Base-by-base conservation (phyloP, 2,113 vertebrate species). In the Rhinolophus ferrumequinum region DNA sequence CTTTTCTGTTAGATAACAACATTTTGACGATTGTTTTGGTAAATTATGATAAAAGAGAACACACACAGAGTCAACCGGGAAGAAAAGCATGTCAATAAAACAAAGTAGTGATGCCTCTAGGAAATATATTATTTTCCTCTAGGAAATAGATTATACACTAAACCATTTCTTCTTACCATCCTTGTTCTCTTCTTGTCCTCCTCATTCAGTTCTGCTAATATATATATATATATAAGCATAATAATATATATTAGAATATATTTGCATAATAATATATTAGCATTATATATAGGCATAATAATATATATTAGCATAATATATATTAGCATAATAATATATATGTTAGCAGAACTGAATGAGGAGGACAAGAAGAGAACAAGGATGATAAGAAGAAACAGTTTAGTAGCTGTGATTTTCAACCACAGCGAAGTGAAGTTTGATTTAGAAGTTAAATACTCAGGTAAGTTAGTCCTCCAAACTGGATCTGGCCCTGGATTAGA, bases 11-110 rank as follows among this genome's bases (percentile, higher is more conserved):
- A 58, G 64, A 41, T 64, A 62, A 75, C 2, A 82, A 13, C 11
- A 80, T 69, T 88, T 62, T 96, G 50, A 70, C 73, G 50, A 76
- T 88, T 91, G 69, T 87, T 92, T 93, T 83, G 62, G 47, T 81
- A 47, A n/a, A 69, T 92, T 81, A 69, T 79, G 76, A 88, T 52
- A 64, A 84, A 73, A 93, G 30, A 66, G 47, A 92, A 72, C 14
- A 83, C 38, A 60, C 18, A 56, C 52, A 64, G 33, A 60, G 41
- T 82, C 41, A 64, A 6, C 14, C 69, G 28, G 62, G 22, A 84
- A 88, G 70, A 73, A 81, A 96, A 95, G 38, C 28, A 67, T 3
- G 35, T 87, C 24, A 76, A 69, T 9, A 69, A 77, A 15, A 88
- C 41, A 81, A 77, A 82, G 60, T 66, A 62, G 41, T 0, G 12